Percentiles rank a stretch among this genome's conserved stretches.
These are phyloP conservation scores for Venusia cambrica DNA, from an alignment of 2,888 invertebrate species.

Conservation along the genomic window DNA sequence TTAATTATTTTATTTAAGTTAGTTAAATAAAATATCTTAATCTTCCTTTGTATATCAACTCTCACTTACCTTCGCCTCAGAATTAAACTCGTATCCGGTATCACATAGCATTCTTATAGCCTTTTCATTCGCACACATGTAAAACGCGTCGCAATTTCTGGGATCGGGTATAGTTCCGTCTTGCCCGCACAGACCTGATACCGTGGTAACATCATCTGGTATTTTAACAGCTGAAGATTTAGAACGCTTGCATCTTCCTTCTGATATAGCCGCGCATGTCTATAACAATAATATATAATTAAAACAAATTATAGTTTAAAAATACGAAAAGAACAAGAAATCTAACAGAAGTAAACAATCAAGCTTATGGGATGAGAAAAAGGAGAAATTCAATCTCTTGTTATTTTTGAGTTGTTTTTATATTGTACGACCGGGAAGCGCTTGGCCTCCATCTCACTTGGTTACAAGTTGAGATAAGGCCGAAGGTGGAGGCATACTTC, in stretches of 20 bases:
- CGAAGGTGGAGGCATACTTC: too few species aligned
- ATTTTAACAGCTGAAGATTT: slow-evolving; percentile 5
- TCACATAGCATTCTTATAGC: slow-evolving; percentile 21
- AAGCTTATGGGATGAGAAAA: too few species aligned
- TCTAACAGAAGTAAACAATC: not conserved
- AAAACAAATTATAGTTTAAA: too few species aligned
- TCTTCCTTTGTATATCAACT: too few species aligned
- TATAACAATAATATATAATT: slow-evolving; percentile 9
- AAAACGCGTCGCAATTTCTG: slow-evolving; percentile 16
- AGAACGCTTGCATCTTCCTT: slow-evolving; percentile 24
- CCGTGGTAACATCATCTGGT: slow-evolving; percentile 8
- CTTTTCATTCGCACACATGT: slow-evolving; percentile 17
- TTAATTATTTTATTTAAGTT: too few species aligned
- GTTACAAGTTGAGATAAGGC: too few species aligned
- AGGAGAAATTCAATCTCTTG: too few species aligned
- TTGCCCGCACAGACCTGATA: slow-evolving; percentile 15
- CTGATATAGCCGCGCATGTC: slow-evolving; percentile 21
- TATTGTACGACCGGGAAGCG: too few species aligned
- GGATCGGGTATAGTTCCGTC: slow-evolving; percentile 15
- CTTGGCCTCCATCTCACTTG: too few species aligned
- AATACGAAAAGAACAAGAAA: not conserved
- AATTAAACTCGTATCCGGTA: slow-evolving; percentile 18
- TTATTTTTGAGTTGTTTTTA: too few species aligned
- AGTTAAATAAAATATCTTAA: too few species aligned
- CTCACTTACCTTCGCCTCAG: slow-evolving; percentile 21